These are phyloP conservation scores for Anabacerthia variegaticeps DNA, from an alignment of 2,797 vertebrate genomes.

Conservation along the genomic window DNA sequence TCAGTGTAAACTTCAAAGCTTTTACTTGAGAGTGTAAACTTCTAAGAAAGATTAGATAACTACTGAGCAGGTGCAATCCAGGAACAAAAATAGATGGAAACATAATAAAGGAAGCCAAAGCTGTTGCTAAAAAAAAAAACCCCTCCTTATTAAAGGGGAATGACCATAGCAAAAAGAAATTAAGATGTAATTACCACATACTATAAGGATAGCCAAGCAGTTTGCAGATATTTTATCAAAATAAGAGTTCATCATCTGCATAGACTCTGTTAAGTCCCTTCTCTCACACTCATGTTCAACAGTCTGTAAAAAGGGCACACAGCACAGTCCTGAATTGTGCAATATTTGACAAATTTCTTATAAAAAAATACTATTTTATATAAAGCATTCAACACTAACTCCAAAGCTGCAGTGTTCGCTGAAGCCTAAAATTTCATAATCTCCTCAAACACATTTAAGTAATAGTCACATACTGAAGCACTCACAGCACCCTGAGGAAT, in stretches of 20 bases:
- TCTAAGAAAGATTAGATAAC: conserved; percentile 73
- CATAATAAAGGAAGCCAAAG: conserved; percentile 51
- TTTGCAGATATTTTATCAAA: not conserved
- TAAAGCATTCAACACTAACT: not conserved
- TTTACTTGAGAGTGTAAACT: conserved; percentile 65
- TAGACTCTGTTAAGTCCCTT: not conserved
- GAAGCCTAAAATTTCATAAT: not conserved
- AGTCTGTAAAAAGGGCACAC: not conserved
- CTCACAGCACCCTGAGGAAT: not conserved
- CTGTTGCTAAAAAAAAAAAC: conserved; percentile 45
- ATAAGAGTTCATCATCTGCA: not conserved
- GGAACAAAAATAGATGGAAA: conserved; percentile 52
- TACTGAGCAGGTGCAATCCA: conserved; percentile 76
- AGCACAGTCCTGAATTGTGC: rapidly evolving
- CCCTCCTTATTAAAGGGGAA: not conserved
- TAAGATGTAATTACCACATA: not conserved
- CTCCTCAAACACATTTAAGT: not conserved
- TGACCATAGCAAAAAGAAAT: not conserved
- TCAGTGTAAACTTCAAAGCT: conserved; percentile 67
- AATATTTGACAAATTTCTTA: not conserved
- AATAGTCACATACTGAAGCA: not conserved
- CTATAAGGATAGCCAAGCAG: not conserved
- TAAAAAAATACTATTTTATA: not conserved
- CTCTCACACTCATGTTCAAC: not conserved
- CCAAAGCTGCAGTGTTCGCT: not conserved